Percentiles rank a stretch among this genome's conserved stretches.
Conservation (phyloP, 2,797 vertebrate genomes). For the Chlorospingus flavigularis region DNA sequence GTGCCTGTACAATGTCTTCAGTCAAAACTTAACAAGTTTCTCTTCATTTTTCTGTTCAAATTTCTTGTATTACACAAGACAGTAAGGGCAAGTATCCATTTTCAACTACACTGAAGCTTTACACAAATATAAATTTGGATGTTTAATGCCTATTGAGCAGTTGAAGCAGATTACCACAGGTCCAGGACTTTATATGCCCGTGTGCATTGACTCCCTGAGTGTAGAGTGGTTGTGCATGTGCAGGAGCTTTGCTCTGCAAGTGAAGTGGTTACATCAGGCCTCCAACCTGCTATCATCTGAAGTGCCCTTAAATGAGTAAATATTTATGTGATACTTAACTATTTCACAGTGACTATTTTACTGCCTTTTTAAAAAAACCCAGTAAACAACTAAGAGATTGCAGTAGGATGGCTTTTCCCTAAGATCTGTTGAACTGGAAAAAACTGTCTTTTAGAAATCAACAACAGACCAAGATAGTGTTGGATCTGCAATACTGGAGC, state of each 20-base stretch:
- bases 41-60: not conserved
- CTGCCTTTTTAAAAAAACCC: not conserved
- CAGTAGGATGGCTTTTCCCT: not conserved
- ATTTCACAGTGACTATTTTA: not conserved
- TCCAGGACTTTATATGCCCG: accelerated
- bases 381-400: not conserved
- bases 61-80: not conserved
- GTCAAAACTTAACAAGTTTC: not conserved
- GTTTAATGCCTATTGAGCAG: not conserved
- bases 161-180: not conserved
- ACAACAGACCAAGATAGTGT: not conserved
- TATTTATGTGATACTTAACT: not conserved
- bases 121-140: not conserved
- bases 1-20: not conserved
- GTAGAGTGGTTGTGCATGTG: not conserved
- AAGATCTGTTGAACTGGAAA: not conserved
- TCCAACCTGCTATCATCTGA: not conserved
- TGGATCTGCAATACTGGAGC: not conserved
- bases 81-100: not conserved
- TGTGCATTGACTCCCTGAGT: not conserved
- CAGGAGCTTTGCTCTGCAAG: not conserved
- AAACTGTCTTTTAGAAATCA: not conserved
- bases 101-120: not conserved
- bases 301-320: not conserved
- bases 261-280: not conserved